phyloP scores from a whole-genome alignment of 2,797 vertebrate genomes.

The Remorina albescens region DNA sequence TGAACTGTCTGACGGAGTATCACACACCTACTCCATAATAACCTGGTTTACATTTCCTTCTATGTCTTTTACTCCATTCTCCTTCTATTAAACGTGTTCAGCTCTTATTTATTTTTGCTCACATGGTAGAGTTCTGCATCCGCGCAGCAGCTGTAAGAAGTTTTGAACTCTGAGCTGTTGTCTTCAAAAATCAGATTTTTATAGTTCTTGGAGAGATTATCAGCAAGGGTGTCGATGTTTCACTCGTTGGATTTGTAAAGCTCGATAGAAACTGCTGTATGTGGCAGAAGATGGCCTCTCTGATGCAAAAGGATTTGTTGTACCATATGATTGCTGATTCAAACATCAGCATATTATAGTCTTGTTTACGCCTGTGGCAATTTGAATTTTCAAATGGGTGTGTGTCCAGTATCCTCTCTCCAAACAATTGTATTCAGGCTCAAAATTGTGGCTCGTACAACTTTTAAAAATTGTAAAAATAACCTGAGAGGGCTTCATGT shows the following conservation, averaged over 20 bases:
- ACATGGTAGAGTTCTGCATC: slow-evolving; percentile 54
- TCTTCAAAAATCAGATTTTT: slow-evolving; percentile 44
- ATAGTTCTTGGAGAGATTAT: slow-evolving; percentile 57
- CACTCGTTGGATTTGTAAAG: slow-evolving; percentile 49
- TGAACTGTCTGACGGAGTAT: slow-evolving; percentile 61
- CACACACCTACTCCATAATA: slow-evolving; percentile 50
- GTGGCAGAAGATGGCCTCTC: slow-evolving; percentile 45
- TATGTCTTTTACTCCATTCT: slow-evolving; percentile 43
- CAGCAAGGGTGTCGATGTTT: slow-evolving; percentile 58
- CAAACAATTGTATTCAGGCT: slow-evolving; percentile 16
- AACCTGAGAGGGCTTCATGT: slow-evolving; percentile 42
- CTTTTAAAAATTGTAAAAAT: slow-evolving; percentile 44
- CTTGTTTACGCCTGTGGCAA: slow-evolving; percentile 52
- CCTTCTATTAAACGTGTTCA: slow-evolving; percentile 59
- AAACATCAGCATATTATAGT: slow-evolving; percentile 43
- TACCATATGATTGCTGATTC: slow-evolving; percentile 41
- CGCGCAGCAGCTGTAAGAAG: slow-evolving; percentile 45
- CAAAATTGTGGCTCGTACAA: slow-evolving; percentile 28
- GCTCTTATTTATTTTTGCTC: slow-evolving; percentile 81
- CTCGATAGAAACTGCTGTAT: slow-evolving; percentile 41
- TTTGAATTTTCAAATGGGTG: slow-evolving; percentile 30
- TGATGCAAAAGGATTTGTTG: slow-evolving; percentile 43
- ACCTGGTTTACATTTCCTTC: slow-evolving; percentile 70
- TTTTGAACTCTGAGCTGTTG: slow-evolving; percentile 38
- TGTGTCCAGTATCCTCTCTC: slow-evolving; percentile 32